Evolutionary conservation across 1,140 invertebrate genomes (phyloP).

Genomic region (Adoxophyes honmai): DNA sequence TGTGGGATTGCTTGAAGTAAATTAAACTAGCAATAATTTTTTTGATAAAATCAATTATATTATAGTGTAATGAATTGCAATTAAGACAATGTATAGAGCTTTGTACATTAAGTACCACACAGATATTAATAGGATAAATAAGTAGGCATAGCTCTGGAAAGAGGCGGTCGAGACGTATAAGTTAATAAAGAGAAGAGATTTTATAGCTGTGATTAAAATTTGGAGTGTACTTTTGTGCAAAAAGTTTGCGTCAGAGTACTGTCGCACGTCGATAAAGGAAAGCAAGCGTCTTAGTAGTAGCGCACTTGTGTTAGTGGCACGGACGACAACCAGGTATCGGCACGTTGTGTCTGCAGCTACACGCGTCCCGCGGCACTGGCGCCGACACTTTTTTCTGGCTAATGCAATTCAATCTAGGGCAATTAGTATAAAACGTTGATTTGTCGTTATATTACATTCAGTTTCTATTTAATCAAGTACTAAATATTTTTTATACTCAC

Average conservation of each 20-base stretch:
- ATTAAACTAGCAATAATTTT: constrained; percentile 66
- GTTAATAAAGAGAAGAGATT: constrained; percentile 63
- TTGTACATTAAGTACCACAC: constrained; percentile 71
- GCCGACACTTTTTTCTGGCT: constrained; percentile 4
- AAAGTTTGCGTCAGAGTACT: constrained; percentile 42
- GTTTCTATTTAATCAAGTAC: constrained; percentile 41
- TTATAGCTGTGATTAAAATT: constrained; percentile 69
- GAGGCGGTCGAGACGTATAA: constrained; percentile 41
- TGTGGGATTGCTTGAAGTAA: constrained; percentile 58
- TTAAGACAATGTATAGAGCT: constrained; percentile 76
- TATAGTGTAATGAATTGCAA: constrained; percentile 61
- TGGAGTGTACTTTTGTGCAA: constrained; percentile 65
- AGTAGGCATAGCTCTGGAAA: constrained; percentile 49
- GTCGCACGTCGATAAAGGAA: constrained; percentile 19
- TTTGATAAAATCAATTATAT: constrained; percentile 76
- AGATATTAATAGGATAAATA: constrained; percentile 67
- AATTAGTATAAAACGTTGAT: constrained; percentile 9
- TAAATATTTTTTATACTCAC: constrained; percentile 58
- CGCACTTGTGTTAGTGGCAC: constrained; percentile 23
- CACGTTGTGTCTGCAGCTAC: not conserved
- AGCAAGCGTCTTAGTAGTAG: constrained; percentile 33
- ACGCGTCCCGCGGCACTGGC: not conserved
- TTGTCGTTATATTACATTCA: constrained; percentile 40
- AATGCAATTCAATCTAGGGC: constrained; percentile 8
- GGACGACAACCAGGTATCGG: not conserved